A percentile compares a stretch with the other conserved stretches of the same genome.
Evolutionary conservation across 2,888 invertebrate genomes (phyloP).

Genomic region (Orthonychiurus folsomi): DNA sequence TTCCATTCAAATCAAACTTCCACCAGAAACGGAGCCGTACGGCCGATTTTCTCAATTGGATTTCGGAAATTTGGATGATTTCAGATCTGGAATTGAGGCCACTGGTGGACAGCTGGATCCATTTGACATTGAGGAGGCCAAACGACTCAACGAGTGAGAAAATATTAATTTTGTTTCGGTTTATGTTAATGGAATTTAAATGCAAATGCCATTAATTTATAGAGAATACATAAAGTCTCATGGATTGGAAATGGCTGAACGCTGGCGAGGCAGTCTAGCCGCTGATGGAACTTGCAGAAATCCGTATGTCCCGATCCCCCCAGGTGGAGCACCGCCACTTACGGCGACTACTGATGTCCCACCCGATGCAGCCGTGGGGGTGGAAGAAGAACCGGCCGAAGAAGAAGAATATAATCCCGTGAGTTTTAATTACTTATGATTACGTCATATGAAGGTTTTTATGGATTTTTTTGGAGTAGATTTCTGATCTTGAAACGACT

Average conservation of each 20-base stretch:
- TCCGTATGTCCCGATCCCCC: constrained; percentile 15
- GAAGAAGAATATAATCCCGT: background rate
- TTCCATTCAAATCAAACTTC: constrained; percentile 20
- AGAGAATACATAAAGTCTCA: constrained; percentile 27
- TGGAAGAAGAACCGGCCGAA: background rate
- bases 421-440: background rate
- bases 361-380: background rate
- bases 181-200: background rate
- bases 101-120: constrained; percentile 29
- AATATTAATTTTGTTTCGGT: background rate
- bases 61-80: constrained; percentile 32
- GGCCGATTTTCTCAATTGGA: constrained; percentile 30
- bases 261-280: constrained; percentile 28
- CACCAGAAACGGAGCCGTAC: constrained; percentile 22
- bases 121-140: constrained; percentile 28
- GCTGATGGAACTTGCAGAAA: constrained; percentile 26
- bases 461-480: background rate
- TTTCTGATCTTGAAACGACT: background rate
- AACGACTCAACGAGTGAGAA: constrained; percentile 27
- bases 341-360: background rate
- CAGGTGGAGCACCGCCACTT: background rate
- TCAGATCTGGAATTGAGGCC: constrained; percentile 28
- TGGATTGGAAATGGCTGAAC: constrained; percentile 26
- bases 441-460: background rate
- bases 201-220: background rate